phyloP scores from a whole-genome alignment of 2,797 vertebrate genomes.

The Paedocypris micromegethes region DNA sequence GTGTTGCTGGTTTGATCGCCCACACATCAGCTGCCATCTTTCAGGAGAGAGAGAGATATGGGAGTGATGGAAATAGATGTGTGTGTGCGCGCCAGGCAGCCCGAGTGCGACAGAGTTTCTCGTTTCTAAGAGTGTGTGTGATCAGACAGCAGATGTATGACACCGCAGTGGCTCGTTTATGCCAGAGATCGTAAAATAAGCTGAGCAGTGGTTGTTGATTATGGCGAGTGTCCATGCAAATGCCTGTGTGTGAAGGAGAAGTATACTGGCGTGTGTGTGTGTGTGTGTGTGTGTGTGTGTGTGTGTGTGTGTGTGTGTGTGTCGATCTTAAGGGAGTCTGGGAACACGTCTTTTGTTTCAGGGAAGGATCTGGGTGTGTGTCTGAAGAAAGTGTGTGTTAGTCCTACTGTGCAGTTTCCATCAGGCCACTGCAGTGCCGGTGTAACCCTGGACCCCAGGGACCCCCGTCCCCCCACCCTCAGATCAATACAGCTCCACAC shows the following conservation, averaged over 20 bases:
- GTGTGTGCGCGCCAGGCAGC: background rate
- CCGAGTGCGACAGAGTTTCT: conserved; percentile 20
- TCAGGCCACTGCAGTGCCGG: conserved; percentile 59
- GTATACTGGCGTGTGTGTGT: conserved; percentile 7
- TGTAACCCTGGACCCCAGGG: conserved; percentile 58
- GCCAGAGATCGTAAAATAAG: conserved; percentile 21
- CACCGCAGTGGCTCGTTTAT: conserved; percentile 18
- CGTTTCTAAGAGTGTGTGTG: conserved; percentile 23
- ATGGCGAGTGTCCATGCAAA: conserved; percentile 9
- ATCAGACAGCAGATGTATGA: conserved; percentile 32
- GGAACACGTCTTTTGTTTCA: conserved; percentile 25
- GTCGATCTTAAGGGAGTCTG: background rate
- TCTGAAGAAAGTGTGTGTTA: conserved; percentile 29
- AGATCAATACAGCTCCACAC: conserved; percentile 65
- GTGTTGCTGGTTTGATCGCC: conserved; percentile 34
- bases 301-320: conserved; percentile 7
- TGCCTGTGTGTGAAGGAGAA: background rate
- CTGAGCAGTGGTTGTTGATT: conserved; percentile 18
- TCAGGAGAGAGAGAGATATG: conserved; percentile 25
- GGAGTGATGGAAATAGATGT: conserved; percentile 30
- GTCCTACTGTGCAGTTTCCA: conserved; percentile 60
- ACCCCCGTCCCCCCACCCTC: conserved; percentile 53
- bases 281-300: conserved; percentile 7
- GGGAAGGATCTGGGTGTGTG: conserved; percentile 22
- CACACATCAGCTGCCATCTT: conserved; percentile 30